phyloP scores from a whole-genome alignment of 2,113 vertebrate genomes.

The Psittacara wagleri region DNA sequence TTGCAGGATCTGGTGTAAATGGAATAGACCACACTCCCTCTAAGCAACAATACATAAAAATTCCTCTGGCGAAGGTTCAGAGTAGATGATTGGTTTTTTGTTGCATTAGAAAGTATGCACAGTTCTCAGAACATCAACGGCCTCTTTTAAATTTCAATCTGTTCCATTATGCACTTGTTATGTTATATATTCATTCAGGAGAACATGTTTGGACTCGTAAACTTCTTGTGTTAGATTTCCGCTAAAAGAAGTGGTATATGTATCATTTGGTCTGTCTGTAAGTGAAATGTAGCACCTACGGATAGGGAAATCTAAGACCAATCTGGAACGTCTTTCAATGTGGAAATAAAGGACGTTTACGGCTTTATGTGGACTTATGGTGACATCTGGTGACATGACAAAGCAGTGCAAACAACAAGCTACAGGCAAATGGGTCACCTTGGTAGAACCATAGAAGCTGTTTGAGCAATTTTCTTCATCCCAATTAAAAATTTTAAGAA shows the following conservation, averaged over 20 bases:
- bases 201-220: background rate
- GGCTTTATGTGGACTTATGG: background rate
- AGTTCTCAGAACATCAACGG: background rate
- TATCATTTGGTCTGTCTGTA: background rate
- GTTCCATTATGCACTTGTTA: background rate
- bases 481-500: background rate
- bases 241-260: background rate
- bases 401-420: background rate
- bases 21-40: background rate
- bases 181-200: background rate
- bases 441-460: background rate
- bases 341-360: background rate
- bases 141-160: background rate
- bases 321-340: background rate
- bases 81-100: rapidly evolving
- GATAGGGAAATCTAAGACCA: background rate
- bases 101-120: background rate
- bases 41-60: background rate
- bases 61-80: background rate
- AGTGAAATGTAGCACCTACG: background rate
- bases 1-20: background rate
- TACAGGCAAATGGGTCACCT: rapidly evolving
- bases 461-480: background rate
- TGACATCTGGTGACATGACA: constrained; percentile 6
- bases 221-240: background rate